Conservation (phyloP, 2,113 vertebrate species). For the Urocolius indicus region DNA sequence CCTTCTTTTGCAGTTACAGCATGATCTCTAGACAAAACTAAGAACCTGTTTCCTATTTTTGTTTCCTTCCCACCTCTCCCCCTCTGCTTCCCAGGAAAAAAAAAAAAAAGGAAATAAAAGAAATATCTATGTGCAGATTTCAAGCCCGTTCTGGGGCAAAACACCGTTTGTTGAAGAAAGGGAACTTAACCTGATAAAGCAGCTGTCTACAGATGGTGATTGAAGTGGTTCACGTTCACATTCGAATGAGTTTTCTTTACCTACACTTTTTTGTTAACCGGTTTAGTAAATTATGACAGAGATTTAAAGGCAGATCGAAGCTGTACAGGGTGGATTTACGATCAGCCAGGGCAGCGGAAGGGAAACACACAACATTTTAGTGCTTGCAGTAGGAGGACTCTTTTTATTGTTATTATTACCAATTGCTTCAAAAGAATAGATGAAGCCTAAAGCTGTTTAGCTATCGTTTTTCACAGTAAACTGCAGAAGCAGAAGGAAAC, state of each 20-base stretch:
- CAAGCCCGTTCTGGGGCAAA: not conserved
- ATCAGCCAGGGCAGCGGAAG: not conserved
- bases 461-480: not conserved
- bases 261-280: slow-evolving; percentile 6
- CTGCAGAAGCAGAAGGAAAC: not conserved
- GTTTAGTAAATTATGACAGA: slow-evolving; percentile 40
- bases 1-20: not conserved
- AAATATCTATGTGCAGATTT: not conserved
- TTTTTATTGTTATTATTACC: not conserved
- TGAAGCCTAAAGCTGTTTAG: not conserved
- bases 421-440: not conserved
- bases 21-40: not conserved
- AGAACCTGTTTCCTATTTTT: not conserved
- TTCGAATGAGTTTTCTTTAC: slow-evolving; percentile 8
- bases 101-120: not conserved
- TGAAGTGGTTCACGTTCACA: slow-evolving; percentile 2
- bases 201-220: not conserved
- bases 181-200: slow-evolving; percentile 14
- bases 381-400: not conserved
- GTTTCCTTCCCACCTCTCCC: fast-evolving
- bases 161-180: not conserved
- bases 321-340: not conserved
- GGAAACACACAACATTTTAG: not conserved
- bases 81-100: not conserved
- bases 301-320: not conserved